Evolutionary conservation across 1,140 invertebrate species (phyloP).

Genomic region (Ladona fulva): DNA sequence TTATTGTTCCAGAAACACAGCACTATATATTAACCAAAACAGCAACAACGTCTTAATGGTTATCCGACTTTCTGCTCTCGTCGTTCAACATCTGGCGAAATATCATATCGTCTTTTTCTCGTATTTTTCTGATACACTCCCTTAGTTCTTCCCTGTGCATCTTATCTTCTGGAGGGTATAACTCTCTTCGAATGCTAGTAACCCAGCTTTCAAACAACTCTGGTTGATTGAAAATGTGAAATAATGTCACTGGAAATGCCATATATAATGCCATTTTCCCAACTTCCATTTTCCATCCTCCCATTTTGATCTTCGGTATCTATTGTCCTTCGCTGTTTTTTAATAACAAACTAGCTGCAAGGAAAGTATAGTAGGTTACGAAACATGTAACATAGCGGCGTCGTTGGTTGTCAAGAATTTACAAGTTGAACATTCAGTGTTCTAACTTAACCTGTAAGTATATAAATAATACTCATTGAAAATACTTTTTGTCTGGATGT

Average conservation of each 20-base stretch:
- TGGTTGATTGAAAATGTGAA: slow-evolving; percentile 80
- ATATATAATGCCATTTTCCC: slow-evolving; percentile 75
- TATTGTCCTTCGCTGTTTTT: too few species aligned
- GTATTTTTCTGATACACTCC: slow-evolving; percentile 46
- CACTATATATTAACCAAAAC: too few species aligned
- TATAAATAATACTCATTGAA: too few species aligned
- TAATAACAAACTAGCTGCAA: too few species aligned
- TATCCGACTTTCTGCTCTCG: slow-evolving; percentile 31
- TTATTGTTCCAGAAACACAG: too few species aligned
- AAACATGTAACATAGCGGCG: too few species aligned
- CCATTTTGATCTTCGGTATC: slow-evolving; percentile 43
- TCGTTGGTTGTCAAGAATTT: too few species aligned
- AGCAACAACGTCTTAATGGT: slow-evolving; percentile 5
- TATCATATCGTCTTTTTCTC: slow-evolving; percentile 40
- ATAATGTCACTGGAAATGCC: slow-evolving; percentile 70
- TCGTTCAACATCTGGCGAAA: slow-evolving; percentile 36
- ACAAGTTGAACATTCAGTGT: too few species aligned
- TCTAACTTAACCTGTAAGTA: too few species aligned
- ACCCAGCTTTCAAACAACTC: slow-evolving; percentile 72
- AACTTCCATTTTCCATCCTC: slow-evolving; percentile 69
- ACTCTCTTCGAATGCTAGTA: slow-evolving; percentile 53
- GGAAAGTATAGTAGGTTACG: too few species aligned
- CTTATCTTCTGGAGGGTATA: slow-evolving; percentile 57
- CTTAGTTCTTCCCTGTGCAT: slow-evolving; percentile 45
- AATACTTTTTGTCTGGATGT: too few species aligned